phyloP scores from a whole-genome alignment of 1,140 invertebrate genomes.

The Cydia amplana region DNA sequence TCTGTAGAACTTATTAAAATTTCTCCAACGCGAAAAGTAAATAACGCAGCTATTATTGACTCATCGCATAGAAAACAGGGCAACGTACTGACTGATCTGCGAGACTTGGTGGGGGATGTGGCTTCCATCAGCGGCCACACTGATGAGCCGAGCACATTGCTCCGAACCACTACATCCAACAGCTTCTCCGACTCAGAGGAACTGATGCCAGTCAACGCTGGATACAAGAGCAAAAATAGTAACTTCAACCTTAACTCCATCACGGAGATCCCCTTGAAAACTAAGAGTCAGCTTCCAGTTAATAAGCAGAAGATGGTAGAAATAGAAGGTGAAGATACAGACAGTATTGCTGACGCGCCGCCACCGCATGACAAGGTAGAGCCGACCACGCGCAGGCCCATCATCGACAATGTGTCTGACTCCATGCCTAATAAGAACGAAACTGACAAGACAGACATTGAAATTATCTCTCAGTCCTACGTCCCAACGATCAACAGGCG shows the following conservation, averaged over 20 bases:
- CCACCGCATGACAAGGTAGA: slow-evolving; percentile 67
- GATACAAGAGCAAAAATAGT: slow-evolving; percentile 72
- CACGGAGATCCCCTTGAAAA: slow-evolving; percentile 64
- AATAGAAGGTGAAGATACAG: slow-evolving; percentile 68
- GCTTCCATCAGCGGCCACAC: slow-evolving; percentile 73
- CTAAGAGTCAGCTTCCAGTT: slow-evolving; percentile 44
- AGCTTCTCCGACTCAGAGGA: slow-evolving; percentile 70
- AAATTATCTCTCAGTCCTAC: slow-evolving; percentile 70
- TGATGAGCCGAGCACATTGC: slow-evolving; percentile 42
- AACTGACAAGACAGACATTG: slow-evolving; percentile 66
- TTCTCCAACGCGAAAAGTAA: slow-evolving; percentile 46
- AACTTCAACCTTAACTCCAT: slow-evolving; percentile 71
- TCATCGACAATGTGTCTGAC: slow-evolving; percentile 70
- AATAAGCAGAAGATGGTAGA: slow-evolving; percentile 64
- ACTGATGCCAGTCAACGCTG: slow-evolving; percentile 67
- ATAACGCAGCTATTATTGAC: slow-evolving; percentile 65
- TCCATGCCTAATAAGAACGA: slow-evolving; percentile 51
- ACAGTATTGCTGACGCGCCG: slow-evolving; percentile 65
- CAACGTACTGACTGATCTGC: slow-evolving; percentile 71
- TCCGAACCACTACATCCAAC: slow-evolving; percentile 43
- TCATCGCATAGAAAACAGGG: slow-evolving; percentile 51
- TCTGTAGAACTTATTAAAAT: slow-evolving; percentile 68
- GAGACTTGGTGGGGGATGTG: slow-evolving; percentile 75
- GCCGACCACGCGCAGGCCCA: slow-evolving; percentile 67
- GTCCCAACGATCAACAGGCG: slow-evolving; percentile 65